Evolutionary conservation across 1,140 invertebrate species (phyloP).

Genomic region (Papilio polyxenes): DNA sequence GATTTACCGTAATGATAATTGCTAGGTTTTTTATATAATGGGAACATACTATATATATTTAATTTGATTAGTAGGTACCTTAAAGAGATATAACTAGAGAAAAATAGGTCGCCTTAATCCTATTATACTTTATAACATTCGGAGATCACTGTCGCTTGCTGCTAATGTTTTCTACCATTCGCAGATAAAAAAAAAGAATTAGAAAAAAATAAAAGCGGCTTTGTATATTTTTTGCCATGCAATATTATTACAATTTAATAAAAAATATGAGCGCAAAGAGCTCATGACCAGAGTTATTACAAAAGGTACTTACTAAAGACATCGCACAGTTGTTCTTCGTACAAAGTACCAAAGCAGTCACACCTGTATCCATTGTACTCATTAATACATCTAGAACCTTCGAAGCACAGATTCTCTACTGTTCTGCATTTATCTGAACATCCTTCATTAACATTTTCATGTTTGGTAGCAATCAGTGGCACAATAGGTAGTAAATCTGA

Average conservation of each 20-base stretch:
- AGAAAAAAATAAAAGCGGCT: too few species aligned
- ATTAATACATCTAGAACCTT: constrained; percentile 92
- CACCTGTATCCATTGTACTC: constrained; percentile 92
- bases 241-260: too few species aligned
- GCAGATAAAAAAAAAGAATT: too few species aligned
- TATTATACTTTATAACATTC: background rate
- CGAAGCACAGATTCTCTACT: constrained; percentile 90
- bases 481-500: constrained; percentile 89
- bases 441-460: constrained; percentile 92
- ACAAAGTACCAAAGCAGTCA: constrained; percentile 94
- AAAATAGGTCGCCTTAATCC: background rate
- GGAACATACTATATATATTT: too few species aligned
- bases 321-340: constrained; percentile 94
- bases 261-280: too few species aligned
- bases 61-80: too few species aligned
- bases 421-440: constrained; percentile 91
- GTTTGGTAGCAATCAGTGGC: constrained; percentile 90
- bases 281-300: too few species aligned
- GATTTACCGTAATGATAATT: constrained; percentile 2
- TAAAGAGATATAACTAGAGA: background rate
- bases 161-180: too few species aligned
- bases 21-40: background rate
- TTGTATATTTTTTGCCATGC: too few species aligned
- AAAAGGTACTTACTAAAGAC: constrained; percentile 88
- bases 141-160: too few species aligned